Base-by-base conservation (phyloP, 1,140 invertebrate genomes). In the Leptonema lineaticorne region DNA sequence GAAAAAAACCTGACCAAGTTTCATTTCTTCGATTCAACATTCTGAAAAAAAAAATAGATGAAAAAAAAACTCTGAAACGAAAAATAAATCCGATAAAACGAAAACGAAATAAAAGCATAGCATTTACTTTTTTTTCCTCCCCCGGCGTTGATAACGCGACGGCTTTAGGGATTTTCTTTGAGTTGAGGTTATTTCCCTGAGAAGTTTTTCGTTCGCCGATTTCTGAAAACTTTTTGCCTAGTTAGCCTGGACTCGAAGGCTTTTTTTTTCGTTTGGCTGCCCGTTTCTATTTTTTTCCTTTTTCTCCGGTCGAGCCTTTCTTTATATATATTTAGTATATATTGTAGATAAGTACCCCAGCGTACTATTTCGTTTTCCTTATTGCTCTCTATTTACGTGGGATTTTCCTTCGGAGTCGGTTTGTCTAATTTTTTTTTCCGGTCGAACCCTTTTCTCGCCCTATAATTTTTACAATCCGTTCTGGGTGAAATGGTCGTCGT, bases 81-180 rank as follows among this genome's bases (percentile, higher is more conserved):
- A 41, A 41, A 41, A 41, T 41, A 41, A 41, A 41, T 41, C 37
- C 37, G 37, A 41, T 41, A 41, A 41, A 41, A 41, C 37, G 37
- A 41, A 41, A 41, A 41, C 37, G 37, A 41, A 41, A 41, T 41
- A 41, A 41, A 41, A 41, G 37, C 37, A 41, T 41, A 41, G 37
- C 37, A 41, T 41, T 41, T 41, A 41, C 37, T 41, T 41, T 41
- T 41, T 41, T 16, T 16, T n/a, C n/a, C n/a, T n/a, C n/a, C n/a
- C n/a, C n/a, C n/a, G n/a, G n/a, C 37, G 37, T 41, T 41, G 37
- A 41, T 41, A 41, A 41, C 37, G n/a, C n/a, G 37, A 16, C 16
- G 37, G 37, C 37, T 41, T 41, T 41, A 11, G 37, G 37, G 37
- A 41, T 41, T 41, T 41, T 41, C 37, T 41, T 41, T 41, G 37